A percentile compares a stretch with the other conserved stretches of the same genome.
These are phyloP conservation scores for Perccottus glenii DNA, from an alignment of 2,113 vertebrate genomes.

Conservation along the genomic window DNA sequence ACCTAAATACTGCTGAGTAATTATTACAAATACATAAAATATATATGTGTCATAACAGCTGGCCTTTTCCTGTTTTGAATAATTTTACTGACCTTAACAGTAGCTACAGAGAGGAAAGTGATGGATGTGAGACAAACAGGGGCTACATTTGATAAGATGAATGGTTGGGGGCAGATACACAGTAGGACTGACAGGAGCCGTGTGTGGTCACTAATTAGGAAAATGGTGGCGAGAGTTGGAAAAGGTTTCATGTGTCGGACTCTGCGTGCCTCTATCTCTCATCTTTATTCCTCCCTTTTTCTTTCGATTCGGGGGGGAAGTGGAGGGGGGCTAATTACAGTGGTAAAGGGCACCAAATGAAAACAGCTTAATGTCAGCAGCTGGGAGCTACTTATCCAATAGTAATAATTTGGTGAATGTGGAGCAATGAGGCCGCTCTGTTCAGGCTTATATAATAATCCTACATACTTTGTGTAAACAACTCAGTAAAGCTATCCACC, in stretches of 20 bases:
- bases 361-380: slow-evolving; percentile 82
- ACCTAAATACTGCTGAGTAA: neutral
- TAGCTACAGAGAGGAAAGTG: slow-evolving; percentile 4
- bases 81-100: slow-evolving; percentile 41
- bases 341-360: slow-evolving; percentile 83
- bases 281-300: slow-evolving; percentile 35
- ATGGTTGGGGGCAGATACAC: slow-evolving; percentile 34
- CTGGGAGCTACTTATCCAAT: slow-evolving; percentile 67
- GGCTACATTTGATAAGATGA: slow-evolving; percentile 32
- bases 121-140: slow-evolving; percentile 7
- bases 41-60: slow-evolving; percentile 1
- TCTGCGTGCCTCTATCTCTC: slow-evolving; percentile 11
- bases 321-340: slow-evolving; percentile 76
- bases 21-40: slow-evolving; percentile 1
- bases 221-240: slow-evolving; percentile 45
- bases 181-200: slow-evolving; percentile 42
- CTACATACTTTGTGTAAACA: slow-evolving; percentile 51
- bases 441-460: slow-evolving; percentile 48
- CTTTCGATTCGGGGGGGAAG: slow-evolving; percentile 25
- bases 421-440: slow-evolving; percentile 7
- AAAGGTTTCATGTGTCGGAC: slow-evolving; percentile 26
- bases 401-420: slow-evolving; percentile 44
- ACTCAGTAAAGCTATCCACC: slow-evolving; percentile 22
- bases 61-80: slow-evolving; percentile 17
- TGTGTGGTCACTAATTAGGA: slow-evolving; percentile 70